phyloP scores from a whole-genome alignment of 1,140 invertebrate species.

The Drosophila nasuta region DNA sequence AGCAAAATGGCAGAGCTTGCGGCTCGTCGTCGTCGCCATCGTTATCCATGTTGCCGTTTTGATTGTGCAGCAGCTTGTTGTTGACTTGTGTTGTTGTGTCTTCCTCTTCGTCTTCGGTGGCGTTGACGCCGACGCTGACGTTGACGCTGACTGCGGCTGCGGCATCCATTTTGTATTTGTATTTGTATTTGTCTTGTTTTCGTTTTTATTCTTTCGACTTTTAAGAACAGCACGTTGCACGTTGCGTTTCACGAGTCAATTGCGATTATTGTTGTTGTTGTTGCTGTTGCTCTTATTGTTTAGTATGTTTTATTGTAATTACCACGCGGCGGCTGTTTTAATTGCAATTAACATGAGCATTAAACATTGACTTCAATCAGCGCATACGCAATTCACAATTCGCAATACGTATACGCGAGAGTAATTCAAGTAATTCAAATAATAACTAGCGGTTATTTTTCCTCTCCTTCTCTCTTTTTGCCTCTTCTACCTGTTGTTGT shows the following conservation, averaged over 20 bases:
- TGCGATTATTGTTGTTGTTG: background rate
- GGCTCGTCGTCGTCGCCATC: constrained; percentile 44
- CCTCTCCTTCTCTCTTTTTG: background rate
- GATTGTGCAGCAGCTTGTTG: constrained; percentile 12
- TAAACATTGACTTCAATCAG: constrained; percentile 31
- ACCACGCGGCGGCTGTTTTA: constrained; percentile 18
- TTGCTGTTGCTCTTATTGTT: background rate
- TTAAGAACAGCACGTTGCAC: constrained; percentile 7
- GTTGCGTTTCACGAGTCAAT: constrained; percentile 35
- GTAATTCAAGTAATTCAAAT: constrained; percentile 22
- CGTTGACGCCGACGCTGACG: constrained; percentile 1
- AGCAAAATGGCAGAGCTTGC: constrained; percentile 53
- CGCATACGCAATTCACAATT: constrained; percentile 4
- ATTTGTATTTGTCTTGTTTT: no score
- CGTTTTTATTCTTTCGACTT: background rate
- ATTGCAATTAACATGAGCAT: constrained; percentile 41
- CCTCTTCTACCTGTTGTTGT: background rate
- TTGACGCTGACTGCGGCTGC: constrained; percentile 1
- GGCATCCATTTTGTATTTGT: constrained; percentile 15
- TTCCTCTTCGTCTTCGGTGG: constrained; percentile 24
- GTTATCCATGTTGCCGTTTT: constrained; percentile 38
- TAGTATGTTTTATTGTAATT: constrained; percentile 28
- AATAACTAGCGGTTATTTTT: constrained; percentile 1
- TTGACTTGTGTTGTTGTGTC: background rate
- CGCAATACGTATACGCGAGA: background rate